These are phyloP conservation scores for Ivindomyrus marchei DNA, from an alignment of 2,113 vertebrate species.

Conservation along the genomic window DNA sequence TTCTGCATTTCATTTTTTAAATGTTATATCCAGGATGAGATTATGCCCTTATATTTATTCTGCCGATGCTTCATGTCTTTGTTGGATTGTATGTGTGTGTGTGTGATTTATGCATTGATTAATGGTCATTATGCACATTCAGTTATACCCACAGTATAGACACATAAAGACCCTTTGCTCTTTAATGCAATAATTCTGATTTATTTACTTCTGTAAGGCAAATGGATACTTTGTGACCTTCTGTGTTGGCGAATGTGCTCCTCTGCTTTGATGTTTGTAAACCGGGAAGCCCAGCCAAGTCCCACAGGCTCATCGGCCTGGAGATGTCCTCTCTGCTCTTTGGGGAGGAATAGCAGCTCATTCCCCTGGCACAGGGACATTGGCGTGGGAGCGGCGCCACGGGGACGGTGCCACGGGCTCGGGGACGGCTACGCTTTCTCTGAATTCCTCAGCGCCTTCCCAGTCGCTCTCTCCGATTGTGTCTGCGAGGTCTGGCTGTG, in stretches of 20 bases:
- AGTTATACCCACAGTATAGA: neutral
- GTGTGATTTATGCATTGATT: neutral
- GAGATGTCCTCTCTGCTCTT: neutral
- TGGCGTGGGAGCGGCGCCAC: neutral
- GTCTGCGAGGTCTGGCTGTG: neutral
- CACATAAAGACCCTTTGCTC: neutral
- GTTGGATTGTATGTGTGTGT: neutral
- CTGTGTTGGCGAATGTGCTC: neutral
- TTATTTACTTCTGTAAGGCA: neutral
- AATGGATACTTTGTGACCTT: neutral
- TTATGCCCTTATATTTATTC: neutral
- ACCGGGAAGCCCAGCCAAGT: neutral
- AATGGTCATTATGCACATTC: neutral
- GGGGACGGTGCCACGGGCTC: neutral
- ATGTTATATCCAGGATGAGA: neutral
- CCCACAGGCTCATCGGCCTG: neutral
- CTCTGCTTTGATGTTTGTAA: neutral
- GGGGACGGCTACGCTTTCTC: neutral
- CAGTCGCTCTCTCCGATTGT: neutral
- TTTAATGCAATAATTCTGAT: neutral
- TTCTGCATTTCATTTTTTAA: neutral
- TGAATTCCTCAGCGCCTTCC: neutral
- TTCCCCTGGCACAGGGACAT: neutral
- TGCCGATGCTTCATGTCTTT: neutral
- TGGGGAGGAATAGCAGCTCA: neutral